Conservation (phyloP, 2,113 vertebrate genomes). For the Mesoclemmys tuberculata region DNA sequence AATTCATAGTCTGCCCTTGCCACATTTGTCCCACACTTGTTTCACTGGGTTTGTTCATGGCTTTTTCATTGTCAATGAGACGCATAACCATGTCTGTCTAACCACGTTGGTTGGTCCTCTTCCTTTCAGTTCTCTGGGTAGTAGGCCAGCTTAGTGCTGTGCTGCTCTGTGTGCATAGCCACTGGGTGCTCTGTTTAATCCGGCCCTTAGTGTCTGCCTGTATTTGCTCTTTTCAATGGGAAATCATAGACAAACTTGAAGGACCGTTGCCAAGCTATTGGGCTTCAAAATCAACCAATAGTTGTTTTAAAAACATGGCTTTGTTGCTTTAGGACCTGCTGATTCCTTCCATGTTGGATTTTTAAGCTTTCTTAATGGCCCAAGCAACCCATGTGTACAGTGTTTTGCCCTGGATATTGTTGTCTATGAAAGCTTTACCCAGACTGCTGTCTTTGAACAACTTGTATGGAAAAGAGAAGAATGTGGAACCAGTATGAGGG, state of each 20-base stretch:
- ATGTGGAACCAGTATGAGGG: too few species aligned
- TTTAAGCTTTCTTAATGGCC: too few species aligned
- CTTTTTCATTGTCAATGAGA: background rate
- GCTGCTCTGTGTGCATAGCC: background rate
- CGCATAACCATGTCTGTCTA: background rate
- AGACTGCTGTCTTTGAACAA: too few species aligned
- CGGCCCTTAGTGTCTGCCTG: constrained; percentile 52
- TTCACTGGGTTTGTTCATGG: background rate
- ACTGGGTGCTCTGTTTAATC: background rate
- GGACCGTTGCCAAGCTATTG: constrained; percentile 67
- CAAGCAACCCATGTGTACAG: too few species aligned
- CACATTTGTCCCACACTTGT: background rate
- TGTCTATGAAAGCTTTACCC: too few species aligned
- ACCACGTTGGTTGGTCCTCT: too few species aligned
- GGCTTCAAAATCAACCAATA: constrained; percentile 61
- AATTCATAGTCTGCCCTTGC: background rate
- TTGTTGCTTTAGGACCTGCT: too few species aligned
- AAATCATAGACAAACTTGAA: too few species aligned
- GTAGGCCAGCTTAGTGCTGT: too few species aligned
- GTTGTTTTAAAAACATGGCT: constrained; percentile 64
- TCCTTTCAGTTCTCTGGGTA: background rate
- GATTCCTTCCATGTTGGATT: too few species aligned
- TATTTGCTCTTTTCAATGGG: constrained; percentile 60
- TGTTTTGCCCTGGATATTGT: too few species aligned
- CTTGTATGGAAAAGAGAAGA: too few species aligned